Evolutionary conservation across 2,113 vertebrate species (phyloP), one percentile per base, ranked within the genome.

Genomic region (Spermophilus dauricus): DNA sequence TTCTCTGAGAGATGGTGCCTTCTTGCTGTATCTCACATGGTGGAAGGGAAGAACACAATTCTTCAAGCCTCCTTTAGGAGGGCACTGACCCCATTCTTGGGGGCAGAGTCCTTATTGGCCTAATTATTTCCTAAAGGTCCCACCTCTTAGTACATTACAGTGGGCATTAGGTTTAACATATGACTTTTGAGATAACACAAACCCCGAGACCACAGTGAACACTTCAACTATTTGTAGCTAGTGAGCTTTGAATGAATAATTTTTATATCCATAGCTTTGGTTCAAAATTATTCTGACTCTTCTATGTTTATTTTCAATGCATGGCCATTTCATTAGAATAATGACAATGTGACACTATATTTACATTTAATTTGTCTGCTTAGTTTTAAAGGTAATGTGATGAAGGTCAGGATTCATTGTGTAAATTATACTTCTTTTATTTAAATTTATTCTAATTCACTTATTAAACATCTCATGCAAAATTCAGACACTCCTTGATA

Each of bases 381-480:
- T 95, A 96, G 90, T 65, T 96, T 97, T 98, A 65, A 97, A 82
- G 34, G 96, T 92, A 93, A 53, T 90, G 42, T 80, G 89, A 10
- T 86, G 92, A 97, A 95, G 3, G 0, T 94, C 45, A 97, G 37
- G 96, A 95, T 96, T 95, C 39, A 97, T 96, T 97, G 22, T 97
- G 65, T 26, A 88, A 45, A 4, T 58, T 75, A 11, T 61, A 1
- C 22, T 96, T 58, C 86, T 92, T 77, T 86, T 6, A 95, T 98
- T 97, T 96, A 96, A 95, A 90, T 89, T 83, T 93, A 72, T 86
- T 96, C 53, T 72, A 18, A 48, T 84, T 93, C 22, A 37, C 39
- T 90, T 92, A 95, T 93, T 85, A 95, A 86, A 72, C 92, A 96
- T 58, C 48, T 96, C 9, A 65, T 87, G 70, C 8, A 95, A 96